Evolutionary conservation across 2,797 vertebrate genomes (phyloP).

Genomic region (Sebastes minor): DNA sequence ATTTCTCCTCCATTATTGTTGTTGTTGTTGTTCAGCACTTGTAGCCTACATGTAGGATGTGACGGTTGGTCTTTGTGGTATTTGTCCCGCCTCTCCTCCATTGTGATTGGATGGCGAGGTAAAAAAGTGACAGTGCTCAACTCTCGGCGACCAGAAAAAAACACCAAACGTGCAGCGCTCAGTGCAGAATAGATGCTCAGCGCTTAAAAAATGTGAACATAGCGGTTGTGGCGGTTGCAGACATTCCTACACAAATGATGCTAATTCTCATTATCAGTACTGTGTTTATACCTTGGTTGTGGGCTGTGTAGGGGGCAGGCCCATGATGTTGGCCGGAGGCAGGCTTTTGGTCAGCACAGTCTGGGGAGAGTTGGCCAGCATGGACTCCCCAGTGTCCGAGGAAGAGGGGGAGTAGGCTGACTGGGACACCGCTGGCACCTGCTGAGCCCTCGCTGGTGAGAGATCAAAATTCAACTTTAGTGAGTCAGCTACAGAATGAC

Average conservation of each 20-base stretch:
- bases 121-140: too few relatives aligned
- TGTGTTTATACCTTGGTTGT: slow-evolving; percentile 85
- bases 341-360: slow-evolving; percentile 87
- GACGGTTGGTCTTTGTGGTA: too few relatives aligned
- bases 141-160: too few relatives aligned
- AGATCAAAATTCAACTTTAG: neutral
- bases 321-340: slow-evolving; percentile 77
- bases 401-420: slow-evolving; percentile 87
- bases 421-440: slow-evolving; percentile 94
- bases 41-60: too few relatives aligned
- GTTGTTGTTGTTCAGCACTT: too few relatives aligned
- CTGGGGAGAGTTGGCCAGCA: slow-evolving; percentile 84
- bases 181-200: too few relatives aligned
- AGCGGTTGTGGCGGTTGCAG: too few relatives aligned
- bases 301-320: slow-evolving; percentile 81
- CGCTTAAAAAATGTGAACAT: too few relatives aligned
- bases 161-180: too few relatives aligned
- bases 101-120: too few relatives aligned
- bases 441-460: slow-evolving; percentile 83
- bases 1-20: too few relatives aligned
- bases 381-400: slow-evolving; percentile 89
- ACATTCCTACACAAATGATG: neutral
- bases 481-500: neutral
- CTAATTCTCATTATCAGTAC: neutral
- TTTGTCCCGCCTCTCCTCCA: too few relatives aligned